Evolutionary conservation across 2,797 vertebrate species (phyloP), one percentile per base, ranked within the genome.

Genomic region (Neoniphon sammara): DNA sequence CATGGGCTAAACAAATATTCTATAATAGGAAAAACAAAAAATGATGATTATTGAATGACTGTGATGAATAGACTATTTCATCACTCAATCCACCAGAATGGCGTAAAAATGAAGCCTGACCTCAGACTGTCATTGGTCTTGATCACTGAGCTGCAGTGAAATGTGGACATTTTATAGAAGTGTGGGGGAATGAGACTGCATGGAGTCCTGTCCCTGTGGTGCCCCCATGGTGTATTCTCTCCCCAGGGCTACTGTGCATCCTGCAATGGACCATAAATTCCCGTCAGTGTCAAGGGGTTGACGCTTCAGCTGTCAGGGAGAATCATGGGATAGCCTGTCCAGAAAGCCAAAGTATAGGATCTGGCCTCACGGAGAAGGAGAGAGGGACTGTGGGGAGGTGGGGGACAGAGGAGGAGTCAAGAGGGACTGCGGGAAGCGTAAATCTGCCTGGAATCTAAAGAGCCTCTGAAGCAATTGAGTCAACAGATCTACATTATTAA

Each of bases 251-350:
- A 93, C 95, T 91, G 91, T 93, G 92, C 91, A 86, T 91, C 91
- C 91, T 91, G 87, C 85, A 78, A 67, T 30, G 50, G 25, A 90
- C 91, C 83, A 93, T 94, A 95, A 95, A 97, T 95, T 93, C 91
- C 88, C 63, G 79, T 76, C 82, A 77, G 89, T 95, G 96, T 96
- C 96, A 95, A 86, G 76, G 76, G 87, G 80, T 93, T 95, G 94
- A 94, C 84, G 92, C 91, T 93, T 97, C 96, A 97, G 96, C 96
- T 98, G 96, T 96, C 96, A 86, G 74, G 93, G 85, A 91, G 91
- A 91, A 96, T 96, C 95, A 95, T 78, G 88, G 93, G 89, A 91
- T 90, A 90, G 90, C 91, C 91, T 85, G 92, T 89, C 88, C 87
- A 91, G 82, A 91, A 90, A 94, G 84, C 88, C 92, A 91, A 92